These are phyloP conservation scores for Synanthedon myopaeformis DNA, from an alignment of 2,888 invertebrate genomes.

Conservation along the genomic window DNA sequence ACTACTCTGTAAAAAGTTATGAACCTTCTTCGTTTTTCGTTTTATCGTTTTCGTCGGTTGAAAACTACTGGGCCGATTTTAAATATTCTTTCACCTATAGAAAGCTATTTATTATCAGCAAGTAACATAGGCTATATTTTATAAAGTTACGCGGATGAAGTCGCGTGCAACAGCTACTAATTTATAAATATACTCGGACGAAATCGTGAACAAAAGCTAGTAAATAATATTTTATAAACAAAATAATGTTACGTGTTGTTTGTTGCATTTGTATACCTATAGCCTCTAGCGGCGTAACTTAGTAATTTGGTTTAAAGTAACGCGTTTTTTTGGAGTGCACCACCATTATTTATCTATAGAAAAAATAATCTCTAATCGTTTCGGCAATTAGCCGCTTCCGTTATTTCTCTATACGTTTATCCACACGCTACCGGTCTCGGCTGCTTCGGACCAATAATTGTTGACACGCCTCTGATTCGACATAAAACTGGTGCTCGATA, in stretches of 20 bases:
- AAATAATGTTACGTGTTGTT: neutral
- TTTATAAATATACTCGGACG: too few species aligned
- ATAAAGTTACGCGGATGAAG: too few species aligned
- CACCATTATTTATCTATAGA: neutral
- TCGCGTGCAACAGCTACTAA: too few species aligned
- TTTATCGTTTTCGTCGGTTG: too few species aligned
- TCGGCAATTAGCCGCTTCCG: slow-evolving; percentile 36
- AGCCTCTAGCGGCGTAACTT: neutral
- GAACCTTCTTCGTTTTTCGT: too few species aligned
- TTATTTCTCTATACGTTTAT: slow-evolving; percentile 34
- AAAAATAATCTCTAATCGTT: slow-evolving; percentile 8
- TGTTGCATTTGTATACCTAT: neutral
- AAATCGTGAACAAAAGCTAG: too few species aligned
- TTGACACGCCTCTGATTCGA: slow-evolving; percentile 25
- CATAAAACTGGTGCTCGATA: neutral
- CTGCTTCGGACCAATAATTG: slow-evolving; percentile 27
- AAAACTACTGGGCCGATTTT: too few species aligned
- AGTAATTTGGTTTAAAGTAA: neutral
- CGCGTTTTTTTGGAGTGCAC: neutral
- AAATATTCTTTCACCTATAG: too few species aligned
- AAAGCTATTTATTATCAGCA: too few species aligned
- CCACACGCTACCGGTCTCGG: slow-evolving; percentile 29
- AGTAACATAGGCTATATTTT: too few species aligned
- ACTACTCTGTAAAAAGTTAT: too few species aligned
- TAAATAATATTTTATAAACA: neutral